Base-by-base conservation (phyloP, 2,888 invertebrate species). In the Pristionchus exspectatus region DNA sequence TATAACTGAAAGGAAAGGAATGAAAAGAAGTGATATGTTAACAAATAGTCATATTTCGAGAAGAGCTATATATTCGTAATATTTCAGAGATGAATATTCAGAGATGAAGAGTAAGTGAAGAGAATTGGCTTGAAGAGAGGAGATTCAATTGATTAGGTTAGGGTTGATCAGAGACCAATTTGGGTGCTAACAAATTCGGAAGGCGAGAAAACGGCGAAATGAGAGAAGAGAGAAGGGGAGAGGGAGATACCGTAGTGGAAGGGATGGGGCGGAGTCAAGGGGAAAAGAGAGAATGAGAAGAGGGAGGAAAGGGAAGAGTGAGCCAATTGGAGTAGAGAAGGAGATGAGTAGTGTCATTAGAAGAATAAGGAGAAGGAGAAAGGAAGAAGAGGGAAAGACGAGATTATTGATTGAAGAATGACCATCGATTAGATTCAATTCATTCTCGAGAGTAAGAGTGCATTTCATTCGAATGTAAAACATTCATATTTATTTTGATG, bases 311-410 rank as follows among this genome's bases (percentile, higher is more conserved):
- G 77, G 27, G 66, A 38, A 33, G 38, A 90, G 90, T 86, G 88
- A 90, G 90, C 85, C 87, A 89, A 74, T 87, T 81, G 44, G 44
- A 88, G 38, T 74, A 18, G 81, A 87, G 84, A 81, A 87, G 30
- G 59, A 81, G 56, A 66, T 77, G 54, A 90, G 54, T 54, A 81
- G 77, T 50, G 72, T 74, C 63, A 86, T 59, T 63, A 54, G n/a
- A 54, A 44, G 44, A 66, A 84, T 30, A 33, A 77, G 90, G 74
- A 87, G 85, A n/a, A 72, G 56, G 27, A 27, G 83, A 81, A 24
- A 24, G 44, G 56, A 56, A 27, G 14, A 27, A 44, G 50, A 81
- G 27, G 56, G 44, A 24, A 44, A 12, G 10, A 77, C 21, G 77
- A 18, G 77, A 77, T 44, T 77, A 77, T 90, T 88, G 88, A 86